These are phyloP conservation scores for Phalacrocorax carbo DNA, from an alignment of 2,113 vertebrate genomes.

Conservation along the genomic window DNA sequence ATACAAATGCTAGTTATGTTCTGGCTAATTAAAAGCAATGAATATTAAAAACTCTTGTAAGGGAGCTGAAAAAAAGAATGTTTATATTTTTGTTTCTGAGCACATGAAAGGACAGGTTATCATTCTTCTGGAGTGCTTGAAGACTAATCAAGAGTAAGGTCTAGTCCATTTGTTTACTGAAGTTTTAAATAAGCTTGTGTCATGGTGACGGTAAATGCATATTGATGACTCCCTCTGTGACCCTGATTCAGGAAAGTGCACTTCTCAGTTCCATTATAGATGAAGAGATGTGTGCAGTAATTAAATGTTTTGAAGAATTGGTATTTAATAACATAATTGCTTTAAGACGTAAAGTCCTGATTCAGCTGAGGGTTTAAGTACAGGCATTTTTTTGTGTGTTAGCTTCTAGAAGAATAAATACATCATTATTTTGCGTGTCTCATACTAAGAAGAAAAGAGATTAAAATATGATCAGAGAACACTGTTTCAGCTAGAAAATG, in stretches of 20 bases:
- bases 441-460: not conserved
- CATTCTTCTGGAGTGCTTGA: not conserved
- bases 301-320: not conserved
- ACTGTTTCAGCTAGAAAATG: not conserved
- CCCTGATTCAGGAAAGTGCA: not conserved
- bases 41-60: not conserved
- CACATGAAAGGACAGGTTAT: not conserved
- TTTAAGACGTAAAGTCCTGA: not conserved
- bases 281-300: not conserved
- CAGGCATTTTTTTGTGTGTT: not conserved
- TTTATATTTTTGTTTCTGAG: not conserved
- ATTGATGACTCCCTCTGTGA: not conserved
- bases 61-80: not conserved
- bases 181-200: not conserved
- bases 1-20: not conserved
- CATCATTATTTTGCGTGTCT: not conserved
- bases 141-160: not conserved
- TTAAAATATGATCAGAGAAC: not conserved
- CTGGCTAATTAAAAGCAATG: conserved; percentile 19
- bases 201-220: not conserved
- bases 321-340: not conserved
- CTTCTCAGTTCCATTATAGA: not conserved
- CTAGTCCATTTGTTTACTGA: not conserved
- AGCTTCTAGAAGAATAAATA: not conserved
- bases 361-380: not conserved